Conservation (phyloP, 2,797 vertebrate species). For the Buceros bicornis region DNA sequence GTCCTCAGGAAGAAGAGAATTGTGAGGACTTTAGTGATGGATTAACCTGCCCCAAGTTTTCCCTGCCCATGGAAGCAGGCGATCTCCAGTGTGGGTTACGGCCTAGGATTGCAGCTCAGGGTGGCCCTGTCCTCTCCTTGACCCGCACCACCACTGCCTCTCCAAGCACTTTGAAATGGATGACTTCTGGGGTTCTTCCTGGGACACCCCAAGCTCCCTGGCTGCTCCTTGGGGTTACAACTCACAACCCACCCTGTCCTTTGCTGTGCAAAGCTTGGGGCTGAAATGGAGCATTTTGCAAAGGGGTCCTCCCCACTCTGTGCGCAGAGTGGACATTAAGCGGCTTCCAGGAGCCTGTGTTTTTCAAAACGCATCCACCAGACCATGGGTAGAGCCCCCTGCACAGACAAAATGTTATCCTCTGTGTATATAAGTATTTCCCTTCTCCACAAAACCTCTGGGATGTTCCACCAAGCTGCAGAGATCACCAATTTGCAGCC, state of each 20-base stretch:
- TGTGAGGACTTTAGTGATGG: slow-evolving; percentile 39
- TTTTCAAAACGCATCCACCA: neutral
- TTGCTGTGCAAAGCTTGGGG: neutral
- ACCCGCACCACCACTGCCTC: neutral
- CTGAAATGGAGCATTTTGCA: neutral
- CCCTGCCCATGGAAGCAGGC: neutral
- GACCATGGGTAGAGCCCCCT: neutral
- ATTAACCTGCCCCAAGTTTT: slow-evolving; percentile 37
- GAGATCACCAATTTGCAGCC: neutral
- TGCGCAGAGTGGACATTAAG: neutral
- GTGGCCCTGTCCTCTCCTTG: neutral
- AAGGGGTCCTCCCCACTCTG: neutral
- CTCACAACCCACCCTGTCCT: neutral
- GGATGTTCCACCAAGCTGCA: neutral
- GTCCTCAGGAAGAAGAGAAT: slow-evolving; percentile 71
- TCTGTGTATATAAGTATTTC: neutral
- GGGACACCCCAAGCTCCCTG: rapidly evolving
- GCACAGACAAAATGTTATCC: neutral
- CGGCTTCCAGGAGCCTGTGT: neutral
- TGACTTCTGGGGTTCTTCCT: rapidly evolving
- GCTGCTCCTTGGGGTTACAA: neutral
- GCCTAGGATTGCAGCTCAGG: neutral
- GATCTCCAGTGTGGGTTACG: neutral
- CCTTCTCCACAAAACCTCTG: neutral
- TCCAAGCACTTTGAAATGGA: neutral